A percentile compares a stretch with the other conserved stretches of the same genome.
Evolutionary conservation across 2,797 vertebrate genomes (phyloP).

Genomic region (Rhinoraja longicauda): DNA sequence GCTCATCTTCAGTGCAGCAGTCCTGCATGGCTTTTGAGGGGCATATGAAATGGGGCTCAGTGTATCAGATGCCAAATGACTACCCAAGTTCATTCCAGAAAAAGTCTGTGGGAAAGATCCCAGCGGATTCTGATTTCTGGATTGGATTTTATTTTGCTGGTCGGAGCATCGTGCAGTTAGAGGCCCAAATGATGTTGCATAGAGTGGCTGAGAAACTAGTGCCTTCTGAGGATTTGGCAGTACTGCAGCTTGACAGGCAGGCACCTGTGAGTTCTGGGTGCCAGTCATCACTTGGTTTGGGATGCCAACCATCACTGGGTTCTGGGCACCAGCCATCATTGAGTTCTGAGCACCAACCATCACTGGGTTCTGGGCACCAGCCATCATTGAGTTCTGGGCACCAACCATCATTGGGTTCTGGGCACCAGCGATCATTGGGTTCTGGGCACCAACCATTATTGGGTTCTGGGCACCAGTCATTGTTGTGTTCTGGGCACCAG

Average conservation of each 20-base stretch:
- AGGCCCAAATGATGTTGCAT: not conserved
- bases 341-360: not conserved
- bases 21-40: not conserved
- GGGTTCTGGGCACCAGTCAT: not conserved
- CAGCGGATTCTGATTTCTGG: not conserved
- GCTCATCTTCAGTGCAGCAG: not conserved
- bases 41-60: no score
- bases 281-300: not conserved
- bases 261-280: not conserved
- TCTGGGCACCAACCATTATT: rapidly evolving
- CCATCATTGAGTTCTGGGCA: not conserved
- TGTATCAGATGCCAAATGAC: not conserved
- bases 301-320: not conserved
- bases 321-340: not conserved
- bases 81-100: no score
- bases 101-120: not conserved
- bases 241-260: not conserved
- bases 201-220: not conserved
- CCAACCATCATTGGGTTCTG: not conserved
- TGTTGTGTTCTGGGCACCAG: no score
- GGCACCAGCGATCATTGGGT: not conserved
- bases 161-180: not conserved
- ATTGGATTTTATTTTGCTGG: not conserved
- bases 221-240: not conserved
- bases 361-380: not conserved